A percentile compares a stretch with the other conserved stretches of the same genome.
These are phyloP conservation scores for Penaeus chinensis DNA, from an alignment of 1,140 invertebrate genomes.

Conservation along the genomic window DNA sequence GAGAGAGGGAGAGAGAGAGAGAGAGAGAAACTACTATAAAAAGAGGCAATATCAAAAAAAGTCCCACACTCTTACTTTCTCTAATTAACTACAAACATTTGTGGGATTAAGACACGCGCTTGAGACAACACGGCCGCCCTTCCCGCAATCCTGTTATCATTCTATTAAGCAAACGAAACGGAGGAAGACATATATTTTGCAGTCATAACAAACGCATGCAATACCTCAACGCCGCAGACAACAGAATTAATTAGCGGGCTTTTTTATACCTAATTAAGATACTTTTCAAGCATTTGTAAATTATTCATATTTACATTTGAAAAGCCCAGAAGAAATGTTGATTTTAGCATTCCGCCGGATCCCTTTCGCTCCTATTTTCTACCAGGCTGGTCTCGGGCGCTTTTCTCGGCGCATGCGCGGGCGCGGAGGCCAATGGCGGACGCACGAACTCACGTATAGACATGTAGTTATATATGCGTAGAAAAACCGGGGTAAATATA, in stretches of 20 bases:
- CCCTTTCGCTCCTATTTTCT: not conserved
- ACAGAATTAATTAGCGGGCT: conserved; percentile 35
- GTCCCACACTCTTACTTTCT: not conserved
- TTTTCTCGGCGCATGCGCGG: too few relatives aligned
- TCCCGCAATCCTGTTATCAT: conserved; percentile 52
- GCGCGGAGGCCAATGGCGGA: not conserved
- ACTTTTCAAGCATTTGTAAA: conserved; percentile 48
- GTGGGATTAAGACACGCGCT: conserved; percentile 9
- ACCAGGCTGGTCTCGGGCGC: too few relatives aligned
- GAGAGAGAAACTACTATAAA: conserved; percentile 3
- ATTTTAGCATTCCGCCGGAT: conserved; percentile 22
- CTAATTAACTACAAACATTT: not conserved
- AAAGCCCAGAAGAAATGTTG: conserved; percentile 40
- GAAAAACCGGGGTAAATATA: not conserved
- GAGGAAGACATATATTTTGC: conserved; percentile 15
- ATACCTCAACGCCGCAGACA: conserved; percentile 26
- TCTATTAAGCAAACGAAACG: conserved; percentile 50
- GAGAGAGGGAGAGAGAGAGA: conserved; percentile 9
- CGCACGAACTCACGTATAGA: not conserved
- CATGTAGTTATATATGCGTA: not conserved
- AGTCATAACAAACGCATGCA: conserved; percentile 39
- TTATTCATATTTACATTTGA: conserved; percentile 57
- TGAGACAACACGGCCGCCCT: not conserved
- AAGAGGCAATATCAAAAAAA: not conserved
- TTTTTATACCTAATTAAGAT: conserved; percentile 47